Evolutionary conservation across 2,113 vertebrate species (phyloP), one percentile per base, ranked within the genome.

Genomic region (Nerophis lumbriciformis): DNA sequence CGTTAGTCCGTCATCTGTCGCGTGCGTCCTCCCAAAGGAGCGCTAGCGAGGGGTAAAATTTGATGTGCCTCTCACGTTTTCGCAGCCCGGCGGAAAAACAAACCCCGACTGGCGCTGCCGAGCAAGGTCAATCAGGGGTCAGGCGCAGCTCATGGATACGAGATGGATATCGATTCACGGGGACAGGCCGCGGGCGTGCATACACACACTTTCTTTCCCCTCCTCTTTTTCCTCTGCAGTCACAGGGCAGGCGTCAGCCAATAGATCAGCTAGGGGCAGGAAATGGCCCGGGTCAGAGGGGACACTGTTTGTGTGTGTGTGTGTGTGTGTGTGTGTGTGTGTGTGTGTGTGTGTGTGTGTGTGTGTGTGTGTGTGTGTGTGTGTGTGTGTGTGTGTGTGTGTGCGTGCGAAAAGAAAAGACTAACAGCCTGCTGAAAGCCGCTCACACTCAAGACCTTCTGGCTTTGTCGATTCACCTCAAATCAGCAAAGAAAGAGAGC

Each of bases 261-360:
- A 87, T 87, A 88, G 86, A 89, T 88, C 85, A 90, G 87, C 86
- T 84, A 77, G 80, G 81, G 81, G 80, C 84, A 88, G 86, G 79
- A 89, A 85, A 84, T 63, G 68, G 79, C 72, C 71, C 38, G 78
- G 87, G 84, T 84, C 81, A 88, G 76, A 83, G 84, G 81, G 71
- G 82, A 84, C 61, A 53, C 72, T 5, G 28, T 28, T 28, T 28
- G 28, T 28, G 28, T 28, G 28, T 28, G 28, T 28, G 28, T 4
- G 28, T 28, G 53, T 60, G 61, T 68, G 73, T 75, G 53, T 50
- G 21, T 65, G 59, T 42, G 48, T 61, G 49, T 60, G 64, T 66
- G 65, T 59, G 68, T 69, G 60, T 56, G 64, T 68, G 57, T 70
- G 64, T 62, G 66, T 66, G 68, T 80, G 65, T 44, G 59, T 28